Percentiles rank a stretch among this genome's conserved stretches.
Evolutionary conservation across 2,888 invertebrate genomes (phyloP).

Genomic region (Lycia hirtaria): DNA sequence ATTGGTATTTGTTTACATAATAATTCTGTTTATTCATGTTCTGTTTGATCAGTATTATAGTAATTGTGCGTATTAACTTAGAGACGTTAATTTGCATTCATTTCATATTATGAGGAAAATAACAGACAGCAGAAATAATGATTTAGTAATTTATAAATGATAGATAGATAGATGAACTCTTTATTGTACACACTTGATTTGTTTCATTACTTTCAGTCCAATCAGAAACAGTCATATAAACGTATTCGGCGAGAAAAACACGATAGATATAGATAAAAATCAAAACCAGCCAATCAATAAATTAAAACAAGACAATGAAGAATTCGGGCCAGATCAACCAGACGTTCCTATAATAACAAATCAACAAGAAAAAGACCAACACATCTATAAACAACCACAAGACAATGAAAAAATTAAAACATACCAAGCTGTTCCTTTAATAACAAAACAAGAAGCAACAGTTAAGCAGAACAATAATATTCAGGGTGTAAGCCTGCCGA

Average conservation of each 20-base stretch:
- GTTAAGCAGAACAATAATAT: neutral
- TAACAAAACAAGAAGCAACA: neutral
- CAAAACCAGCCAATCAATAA: neutral
- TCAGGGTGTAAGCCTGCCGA: neutral
- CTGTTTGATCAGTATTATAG: too few species aligned
- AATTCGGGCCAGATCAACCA: neutral
- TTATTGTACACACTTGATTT: neutral
- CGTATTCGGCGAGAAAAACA: conserved; percentile 12
- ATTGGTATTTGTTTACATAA: too few species aligned
- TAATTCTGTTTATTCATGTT: too few species aligned
- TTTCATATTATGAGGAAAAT: too few species aligned
- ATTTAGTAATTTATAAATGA: too few species aligned
- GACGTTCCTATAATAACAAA: neutral
- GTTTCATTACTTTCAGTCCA: conserved; percentile 6
- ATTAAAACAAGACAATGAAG: neutral
- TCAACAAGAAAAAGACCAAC: neutral
- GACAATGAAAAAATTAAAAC: neutral
- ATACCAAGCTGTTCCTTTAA: neutral
- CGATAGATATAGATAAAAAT: neutral
- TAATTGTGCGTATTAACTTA: too few species aligned
- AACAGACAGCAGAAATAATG: too few species aligned
- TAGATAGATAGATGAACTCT: too few species aligned
- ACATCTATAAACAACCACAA: neutral
- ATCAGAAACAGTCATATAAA: conserved; percentile 1
- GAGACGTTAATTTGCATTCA: too few species aligned